Evolutionary conservation across 2,113 vertebrate species (phyloP).

Genomic region (Sclerurus mexicanus): DNA sequence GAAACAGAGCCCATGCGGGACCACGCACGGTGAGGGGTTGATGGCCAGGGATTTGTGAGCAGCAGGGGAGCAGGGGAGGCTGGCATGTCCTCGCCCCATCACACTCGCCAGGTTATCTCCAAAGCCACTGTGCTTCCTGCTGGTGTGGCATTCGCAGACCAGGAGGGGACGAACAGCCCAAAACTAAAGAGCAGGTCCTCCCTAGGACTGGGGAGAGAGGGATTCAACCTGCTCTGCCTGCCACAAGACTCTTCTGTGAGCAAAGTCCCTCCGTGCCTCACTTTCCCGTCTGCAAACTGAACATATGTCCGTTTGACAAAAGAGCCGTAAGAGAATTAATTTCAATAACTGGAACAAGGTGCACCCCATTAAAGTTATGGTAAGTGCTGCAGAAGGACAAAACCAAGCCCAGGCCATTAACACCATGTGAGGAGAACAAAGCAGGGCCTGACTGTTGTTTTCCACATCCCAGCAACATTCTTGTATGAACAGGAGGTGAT

Average conservation of each 20-base stretch:
- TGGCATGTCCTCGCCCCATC: fast-evolving
- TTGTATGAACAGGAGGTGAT: background rate
- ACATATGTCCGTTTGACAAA: background rate
- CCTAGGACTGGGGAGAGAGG: background rate
- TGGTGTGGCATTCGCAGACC: fast-evolving
- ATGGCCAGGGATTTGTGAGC: background rate
- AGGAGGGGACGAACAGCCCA: background rate
- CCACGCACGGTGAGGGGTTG: background rate
- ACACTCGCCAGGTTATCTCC: fast-evolving
- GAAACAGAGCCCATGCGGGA: background rate
- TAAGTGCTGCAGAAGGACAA: background rate
- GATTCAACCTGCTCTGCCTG: background rate
- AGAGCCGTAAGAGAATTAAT: background rate
- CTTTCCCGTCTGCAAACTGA: fast-evolving
- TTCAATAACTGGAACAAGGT: background rate
- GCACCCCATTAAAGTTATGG: background rate
- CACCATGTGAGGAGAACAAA: background rate
- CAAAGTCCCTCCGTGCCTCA: background rate
- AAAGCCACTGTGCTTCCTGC: background rate
- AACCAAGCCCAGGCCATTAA: background rate
- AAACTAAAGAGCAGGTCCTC: background rate
- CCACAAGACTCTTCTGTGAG: background rate
- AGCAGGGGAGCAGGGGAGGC: background rate
- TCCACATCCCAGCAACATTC: background rate
- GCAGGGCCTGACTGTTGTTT: background rate